phyloP scores from a whole-genome alignment of 2,797 vertebrate species.

The Xenopus petersii region DNA sequence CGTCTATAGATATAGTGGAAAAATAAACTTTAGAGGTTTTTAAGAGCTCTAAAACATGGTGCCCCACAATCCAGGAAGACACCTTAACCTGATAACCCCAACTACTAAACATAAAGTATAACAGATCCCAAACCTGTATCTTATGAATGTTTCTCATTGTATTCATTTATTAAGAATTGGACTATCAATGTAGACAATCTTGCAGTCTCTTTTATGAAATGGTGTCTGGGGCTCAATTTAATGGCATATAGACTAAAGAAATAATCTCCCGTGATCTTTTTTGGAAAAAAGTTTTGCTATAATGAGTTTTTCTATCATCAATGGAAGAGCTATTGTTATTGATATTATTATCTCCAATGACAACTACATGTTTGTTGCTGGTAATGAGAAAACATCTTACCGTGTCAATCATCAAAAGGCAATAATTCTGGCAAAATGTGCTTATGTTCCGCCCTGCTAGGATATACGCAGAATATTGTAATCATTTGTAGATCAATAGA shows the following conservation, averaged over 20 bases:
- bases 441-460: background rate
- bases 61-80: too few species aligned
- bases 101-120: too few species aligned
- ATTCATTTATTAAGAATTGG: too few species aligned
- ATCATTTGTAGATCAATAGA: background rate
- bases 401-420: background rate
- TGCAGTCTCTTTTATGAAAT: background rate
- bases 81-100: too few species aligned
- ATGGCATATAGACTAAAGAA: background rate
- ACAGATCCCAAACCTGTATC: too few species aligned
- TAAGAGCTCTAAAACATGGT: too few species aligned
- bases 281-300: background rate
- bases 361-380: background rate
- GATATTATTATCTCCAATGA: conserved; percentile 9
- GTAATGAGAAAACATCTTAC: conserved; percentile 2
- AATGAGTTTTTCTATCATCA: background rate
- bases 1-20: too few species aligned
- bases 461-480: background rate
- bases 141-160: too few species aligned
- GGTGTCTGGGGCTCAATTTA: background rate
- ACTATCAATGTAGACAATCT: too few species aligned
- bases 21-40: too few species aligned
- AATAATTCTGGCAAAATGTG: background rate
- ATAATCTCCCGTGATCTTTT: background rate
- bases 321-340: background rate